Percentiles rank a stretch among this genome's conserved stretches.
Conservation (phyloP, 2,797 vertebrate genomes). For the Australoheros facetus region DNA sequence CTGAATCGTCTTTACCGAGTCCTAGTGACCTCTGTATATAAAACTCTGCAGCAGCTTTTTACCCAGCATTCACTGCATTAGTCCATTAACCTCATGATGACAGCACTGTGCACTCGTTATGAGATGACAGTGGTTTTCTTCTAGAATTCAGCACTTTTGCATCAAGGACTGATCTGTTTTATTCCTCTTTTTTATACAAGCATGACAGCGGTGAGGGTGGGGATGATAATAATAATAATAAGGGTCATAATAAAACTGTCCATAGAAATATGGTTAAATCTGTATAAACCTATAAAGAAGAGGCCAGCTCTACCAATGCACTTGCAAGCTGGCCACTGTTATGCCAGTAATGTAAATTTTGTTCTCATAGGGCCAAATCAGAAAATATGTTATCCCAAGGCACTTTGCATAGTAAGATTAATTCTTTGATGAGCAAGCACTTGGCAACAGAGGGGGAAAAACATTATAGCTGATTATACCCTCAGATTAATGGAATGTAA, state of each 20-base stretch:
- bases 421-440: not conserved
- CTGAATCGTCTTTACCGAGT: constrained; percentile 43
- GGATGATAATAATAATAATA: not conserved
- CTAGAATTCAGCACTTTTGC: not conserved
- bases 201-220: not conserved
- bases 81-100: constrained; percentile 57
- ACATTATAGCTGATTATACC: not conserved
- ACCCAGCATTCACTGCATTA: constrained; percentile 39
- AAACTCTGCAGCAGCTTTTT: constrained; percentile 27
- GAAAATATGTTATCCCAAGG: not conserved
- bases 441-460: not conserved
- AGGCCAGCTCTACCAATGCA: not conserved
- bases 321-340: not conserved
- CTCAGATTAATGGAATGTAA: not conserved
- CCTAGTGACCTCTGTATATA: constrained; percentile 24
- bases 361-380: not conserved
- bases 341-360: not conserved
- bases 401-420: not conserved
- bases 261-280: not conserved
- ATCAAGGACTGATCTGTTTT: not conserved
- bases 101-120: constrained; percentile 9
- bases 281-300: accelerated
- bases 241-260: too few relatives aligned
- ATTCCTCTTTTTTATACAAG: not conserved
- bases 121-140: constrained; percentile 17